Percentiles rank a stretch among this genome's conserved stretches.
These are phyloP conservation scores for Petroica traversi DNA, from an alignment of 2,113 vertebrate species.

Conservation along the genomic window DNA sequence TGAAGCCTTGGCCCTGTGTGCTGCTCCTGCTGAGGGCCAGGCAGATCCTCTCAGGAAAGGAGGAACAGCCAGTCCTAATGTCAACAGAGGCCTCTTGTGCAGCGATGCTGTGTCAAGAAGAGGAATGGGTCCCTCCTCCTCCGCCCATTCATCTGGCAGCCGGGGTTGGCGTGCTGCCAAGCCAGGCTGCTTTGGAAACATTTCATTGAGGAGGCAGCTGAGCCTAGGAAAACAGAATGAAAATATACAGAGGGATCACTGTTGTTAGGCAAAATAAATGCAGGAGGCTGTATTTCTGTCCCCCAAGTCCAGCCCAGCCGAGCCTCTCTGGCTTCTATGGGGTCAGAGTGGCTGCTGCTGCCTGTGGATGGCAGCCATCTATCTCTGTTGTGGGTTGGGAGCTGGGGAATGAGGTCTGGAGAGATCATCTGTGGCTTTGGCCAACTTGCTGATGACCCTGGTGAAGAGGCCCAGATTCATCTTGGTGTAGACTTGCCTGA, in stretches of 20 bases:
- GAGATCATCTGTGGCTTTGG: neutral
- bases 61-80: slow-evolving; percentile 62
- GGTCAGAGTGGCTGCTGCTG: neutral
- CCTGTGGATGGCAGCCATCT: neutral
- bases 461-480: neutral
- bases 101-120: slow-evolving; percentile 61
- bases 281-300: slow-evolving; percentile 1
- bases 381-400: neutral
- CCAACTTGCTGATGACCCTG: neutral
- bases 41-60: neutral
- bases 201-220: slow-evolving; percentile 69
- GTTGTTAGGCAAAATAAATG: slow-evolving; percentile 63
- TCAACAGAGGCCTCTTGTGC: slow-evolving; percentile 69
- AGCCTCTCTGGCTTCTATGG: neutral
- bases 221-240: slow-evolving; percentile 67
- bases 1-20: neutral
- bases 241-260: slow-evolving; percentile 61
- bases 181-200: slow-evolving; percentile 64
- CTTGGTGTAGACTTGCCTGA: rapidly evolving
- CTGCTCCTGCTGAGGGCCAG: neutral
- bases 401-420: neutral
- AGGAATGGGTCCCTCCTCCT: slow-evolving; percentile 66
- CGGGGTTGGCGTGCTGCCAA: slow-evolving; percentile 44
- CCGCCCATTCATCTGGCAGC: slow-evolving; percentile 57
- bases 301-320: neutral